These are phyloP conservation scores for Rhyacichthys aspro DNA, from an alignment of 2,797 vertebrate genomes.

Conservation along the genomic window DNA sequence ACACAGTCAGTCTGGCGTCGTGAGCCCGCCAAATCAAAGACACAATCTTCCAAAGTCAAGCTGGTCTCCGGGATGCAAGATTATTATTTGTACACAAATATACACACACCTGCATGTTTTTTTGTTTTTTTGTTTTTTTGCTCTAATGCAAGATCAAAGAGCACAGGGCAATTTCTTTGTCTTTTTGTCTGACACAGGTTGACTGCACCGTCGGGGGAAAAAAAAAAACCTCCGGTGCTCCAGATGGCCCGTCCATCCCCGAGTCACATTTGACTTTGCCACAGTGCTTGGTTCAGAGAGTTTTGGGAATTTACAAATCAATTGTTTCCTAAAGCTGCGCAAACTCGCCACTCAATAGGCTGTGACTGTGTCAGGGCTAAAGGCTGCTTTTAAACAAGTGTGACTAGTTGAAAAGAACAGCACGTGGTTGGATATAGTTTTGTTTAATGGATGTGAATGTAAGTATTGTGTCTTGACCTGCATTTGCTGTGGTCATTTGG, in stretches of 20 bases:
- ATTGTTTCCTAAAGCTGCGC: conserved; percentile 14
- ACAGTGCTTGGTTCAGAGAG: conserved; percentile 1
- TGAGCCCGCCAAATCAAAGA: conserved; percentile 9
- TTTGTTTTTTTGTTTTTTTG: too few relatives aligned
- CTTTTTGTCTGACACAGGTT: conserved; percentile 3
- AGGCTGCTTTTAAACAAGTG: background rate
- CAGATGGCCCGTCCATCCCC: conserved; percentile 13
- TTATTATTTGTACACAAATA: background rate
- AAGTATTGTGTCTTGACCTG: too few relatives aligned
- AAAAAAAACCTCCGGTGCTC: background rate
- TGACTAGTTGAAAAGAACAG: background rate
- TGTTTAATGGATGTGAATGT: too few relatives aligned
- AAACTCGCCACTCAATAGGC: background rate
- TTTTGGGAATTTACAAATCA: conserved; percentile 15
- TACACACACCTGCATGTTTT: background rate
- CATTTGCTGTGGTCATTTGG: too few relatives aligned
- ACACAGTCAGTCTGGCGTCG: conserved; percentile 1
- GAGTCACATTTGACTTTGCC: conserved; percentile 17
- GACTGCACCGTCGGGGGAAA: background rate
- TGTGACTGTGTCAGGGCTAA: background rate
- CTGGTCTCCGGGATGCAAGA: background rate
- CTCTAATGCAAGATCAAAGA: conserved; percentile 4
- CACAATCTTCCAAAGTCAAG: conserved; percentile 2
- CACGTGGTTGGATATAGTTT: too few relatives aligned
- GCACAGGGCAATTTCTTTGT: conserved; percentile 5